phyloP scores from a whole-genome alignment of 2,113 vertebrate species.

The Gracilinanus agilis region DNA sequence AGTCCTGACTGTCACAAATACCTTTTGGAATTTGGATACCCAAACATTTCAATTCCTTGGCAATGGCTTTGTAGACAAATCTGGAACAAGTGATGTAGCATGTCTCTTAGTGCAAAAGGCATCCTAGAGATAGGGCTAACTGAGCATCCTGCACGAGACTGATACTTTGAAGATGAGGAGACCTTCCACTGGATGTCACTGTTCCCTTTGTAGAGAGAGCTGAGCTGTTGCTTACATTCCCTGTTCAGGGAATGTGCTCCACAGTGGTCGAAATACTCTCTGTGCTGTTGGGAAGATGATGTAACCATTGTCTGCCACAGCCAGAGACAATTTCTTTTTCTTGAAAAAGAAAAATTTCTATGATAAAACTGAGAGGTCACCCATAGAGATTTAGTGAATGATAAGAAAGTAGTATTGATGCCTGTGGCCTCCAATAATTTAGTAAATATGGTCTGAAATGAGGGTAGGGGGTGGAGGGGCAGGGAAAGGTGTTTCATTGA shows the following conservation, averaged over 20 bases:
- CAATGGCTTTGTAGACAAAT: not conserved
- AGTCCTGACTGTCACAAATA: not conserved
- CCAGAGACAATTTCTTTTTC: constrained; percentile 36
- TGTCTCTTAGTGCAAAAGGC: not conserved
- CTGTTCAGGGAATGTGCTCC: constrained; percentile 27
- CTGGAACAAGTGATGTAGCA: not conserved
- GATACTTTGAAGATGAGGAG: not conserved
- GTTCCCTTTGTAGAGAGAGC: constrained; percentile 60
- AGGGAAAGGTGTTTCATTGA: not conserved
- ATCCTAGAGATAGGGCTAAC: not conserved
- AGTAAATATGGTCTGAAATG: not conserved
- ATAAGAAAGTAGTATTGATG: not conserved
- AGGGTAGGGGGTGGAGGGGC: no score
- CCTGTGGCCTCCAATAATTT: not conserved
- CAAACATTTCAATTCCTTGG: not conserved
- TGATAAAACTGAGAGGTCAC: not conserved
- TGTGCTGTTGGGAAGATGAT: not conserved
- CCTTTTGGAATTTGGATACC: not conserved
- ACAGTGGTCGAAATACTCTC: not conserved
- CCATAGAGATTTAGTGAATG: not conserved
- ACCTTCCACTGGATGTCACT: constrained; percentile 78
- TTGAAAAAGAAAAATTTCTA: constrained; percentile 18
- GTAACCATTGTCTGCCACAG: constrained; percentile 25
- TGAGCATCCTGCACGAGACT: not conserved
- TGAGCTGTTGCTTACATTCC: constrained; percentile 46